These are phyloP conservation scores for Tachina lurida DNA, from an alignment of 2,888 invertebrate species.

Conservation along the genomic window DNA sequence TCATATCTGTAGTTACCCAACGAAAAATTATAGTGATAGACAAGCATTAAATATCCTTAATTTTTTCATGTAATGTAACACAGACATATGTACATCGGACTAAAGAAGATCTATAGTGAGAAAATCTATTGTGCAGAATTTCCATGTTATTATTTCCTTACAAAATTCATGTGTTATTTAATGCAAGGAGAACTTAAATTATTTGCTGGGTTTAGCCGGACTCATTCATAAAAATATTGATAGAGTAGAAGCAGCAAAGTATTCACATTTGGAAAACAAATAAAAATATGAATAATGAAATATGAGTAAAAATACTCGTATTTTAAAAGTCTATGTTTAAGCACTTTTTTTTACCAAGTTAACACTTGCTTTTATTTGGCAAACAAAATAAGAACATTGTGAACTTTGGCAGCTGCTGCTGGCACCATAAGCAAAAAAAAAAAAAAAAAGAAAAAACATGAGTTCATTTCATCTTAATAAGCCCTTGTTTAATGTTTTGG, in stretches of 20 bases:
- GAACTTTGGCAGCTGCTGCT: conserved; percentile 53
- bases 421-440: too few species aligned
- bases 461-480: conserved; percentile 55
- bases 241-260: not conserved
- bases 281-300: not conserved
- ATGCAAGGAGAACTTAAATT: not conserved
- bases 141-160: too few species aligned
- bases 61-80: not conserved
- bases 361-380: not conserved
- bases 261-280: not conserved
- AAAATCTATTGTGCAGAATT: too few species aligned
- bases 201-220: not conserved
- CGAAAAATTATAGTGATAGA: not conserved
- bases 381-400: not conserved
- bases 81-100: too few species aligned
- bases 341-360: not conserved
- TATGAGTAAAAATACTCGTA: conserved; percentile 17
- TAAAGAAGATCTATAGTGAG: too few species aligned
- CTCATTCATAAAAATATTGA: not conserved
- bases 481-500: conserved; percentile 36
- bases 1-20: not conserved
- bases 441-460: not conserved
- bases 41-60: not conserved
- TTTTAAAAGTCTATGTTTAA: conserved; percentile 8
- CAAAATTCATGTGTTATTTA: not conserved